These are phyloP conservation scores for Mungos mungo DNA, from an alignment of 2,113 vertebrate species.

Conservation along the genomic window DNA sequence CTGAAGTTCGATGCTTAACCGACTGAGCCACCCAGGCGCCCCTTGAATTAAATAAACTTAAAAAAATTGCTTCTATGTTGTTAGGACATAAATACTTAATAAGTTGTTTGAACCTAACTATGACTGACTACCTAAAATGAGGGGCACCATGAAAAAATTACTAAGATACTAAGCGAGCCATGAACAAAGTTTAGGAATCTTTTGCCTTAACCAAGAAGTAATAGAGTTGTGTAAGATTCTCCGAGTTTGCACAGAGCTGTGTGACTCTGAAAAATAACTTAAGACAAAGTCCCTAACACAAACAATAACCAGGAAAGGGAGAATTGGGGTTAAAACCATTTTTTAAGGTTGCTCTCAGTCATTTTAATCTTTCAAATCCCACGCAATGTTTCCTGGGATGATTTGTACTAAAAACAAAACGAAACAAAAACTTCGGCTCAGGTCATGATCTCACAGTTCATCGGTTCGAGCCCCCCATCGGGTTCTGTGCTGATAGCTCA, in stretches of 20 bases:
- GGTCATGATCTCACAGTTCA: too few relatives aligned
- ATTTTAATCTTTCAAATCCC: slow-evolving; percentile 56
- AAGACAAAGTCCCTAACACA: neutral
- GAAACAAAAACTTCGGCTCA: too few relatives aligned
- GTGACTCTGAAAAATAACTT: slow-evolving; percentile 16
- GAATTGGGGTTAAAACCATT: slow-evolving; percentile 13
- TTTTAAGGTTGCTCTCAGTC: slow-evolving; percentile 12
- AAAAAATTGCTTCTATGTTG: neutral
- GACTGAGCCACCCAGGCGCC: too few relatives aligned
- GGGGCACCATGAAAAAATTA: neutral
- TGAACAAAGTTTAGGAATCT: neutral
- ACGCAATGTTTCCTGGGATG: slow-evolving; percentile 26
- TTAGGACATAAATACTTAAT: neutral
- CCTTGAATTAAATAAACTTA: neutral
- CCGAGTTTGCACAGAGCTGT: neutral
- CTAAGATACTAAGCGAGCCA: neutral
- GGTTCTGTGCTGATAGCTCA: too few relatives aligned
- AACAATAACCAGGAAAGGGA: slow-evolving; percentile 42
- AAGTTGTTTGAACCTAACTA: neutral
- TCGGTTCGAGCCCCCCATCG: too few relatives aligned
- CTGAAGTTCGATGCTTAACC: too few relatives aligned
- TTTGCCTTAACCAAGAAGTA: neutral
- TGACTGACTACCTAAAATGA: neutral
- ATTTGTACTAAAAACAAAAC: slow-evolving; percentile 20
- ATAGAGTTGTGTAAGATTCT: neutral